These are phyloP conservation scores for Hetaerina americana DNA, from an alignment of 1,140 invertebrate species.

Conservation along the genomic window DNA sequence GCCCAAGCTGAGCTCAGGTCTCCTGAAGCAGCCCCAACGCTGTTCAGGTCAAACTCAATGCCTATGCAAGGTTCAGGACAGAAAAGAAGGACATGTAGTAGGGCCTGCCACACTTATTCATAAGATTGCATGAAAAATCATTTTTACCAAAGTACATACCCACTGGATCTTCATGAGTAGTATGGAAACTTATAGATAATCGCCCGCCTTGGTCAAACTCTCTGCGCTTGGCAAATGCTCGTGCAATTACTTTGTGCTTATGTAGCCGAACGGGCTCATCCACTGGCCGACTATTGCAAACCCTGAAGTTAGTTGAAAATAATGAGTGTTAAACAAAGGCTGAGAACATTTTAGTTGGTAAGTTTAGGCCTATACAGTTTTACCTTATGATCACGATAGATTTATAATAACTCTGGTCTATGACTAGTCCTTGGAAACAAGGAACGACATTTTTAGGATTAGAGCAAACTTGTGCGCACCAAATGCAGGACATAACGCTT, in stretches of 20 bases:
- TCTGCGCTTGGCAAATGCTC: slow-evolving; percentile 77
- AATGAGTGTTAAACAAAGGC: slow-evolving; percentile 4
- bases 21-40: slow-evolving; percentile 46
- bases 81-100: background rate
- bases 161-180: slow-evolving; percentile 77
- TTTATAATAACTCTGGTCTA: background rate
- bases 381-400: background rate
- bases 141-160: slow-evolving; percentile 40
- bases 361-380: too few relatives aligned
- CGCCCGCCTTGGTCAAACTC: slow-evolving; percentile 61
- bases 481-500: too few relatives aligned
- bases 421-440: too few relatives aligned
- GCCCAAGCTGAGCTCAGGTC: slow-evolving; percentile 74
- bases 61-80: slow-evolving; percentile 22
- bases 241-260: slow-evolving; percentile 82
- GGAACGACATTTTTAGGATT: too few relatives aligned
- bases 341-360: too few relatives aligned
- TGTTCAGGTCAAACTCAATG: slow-evolving; percentile 71
- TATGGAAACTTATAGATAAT: slow-evolving; percentile 74
- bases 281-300: slow-evolving; percentile 34
- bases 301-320: slow-evolving; percentile 7
- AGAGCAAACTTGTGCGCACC: too few relatives aligned
- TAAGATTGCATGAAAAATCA: too few relatives aligned
- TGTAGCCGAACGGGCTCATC: slow-evolving; percentile 59
- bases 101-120: too few relatives aligned